Percentiles rank a stretch among this genome's conserved stretches.
These are phyloP conservation scores for Phytoseiulus persimilis DNA, from an alignment of 2,888 invertebrate species.

Conservation along the genomic window DNA sequence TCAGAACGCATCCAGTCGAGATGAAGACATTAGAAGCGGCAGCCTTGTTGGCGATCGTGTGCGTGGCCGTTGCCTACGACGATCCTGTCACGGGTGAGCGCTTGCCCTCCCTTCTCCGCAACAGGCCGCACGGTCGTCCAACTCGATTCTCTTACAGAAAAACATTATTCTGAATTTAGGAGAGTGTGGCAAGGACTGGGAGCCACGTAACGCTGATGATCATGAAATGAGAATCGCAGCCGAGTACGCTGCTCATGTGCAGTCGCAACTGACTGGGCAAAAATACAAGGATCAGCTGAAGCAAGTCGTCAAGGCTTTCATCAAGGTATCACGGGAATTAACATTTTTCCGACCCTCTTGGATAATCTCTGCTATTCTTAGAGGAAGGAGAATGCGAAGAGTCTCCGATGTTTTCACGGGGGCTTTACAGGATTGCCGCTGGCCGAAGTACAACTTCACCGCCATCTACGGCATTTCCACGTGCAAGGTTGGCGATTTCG, in stretches of 20 bases:
- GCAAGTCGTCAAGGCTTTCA: neutral
- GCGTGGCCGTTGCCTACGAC: neutral
- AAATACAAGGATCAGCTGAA: slow-evolving; percentile 7
- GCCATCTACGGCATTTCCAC: slow-evolving; percentile 20
- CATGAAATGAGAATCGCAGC: slow-evolving; percentile 11
- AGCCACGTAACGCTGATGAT: neutral
- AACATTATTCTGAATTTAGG: neutral
- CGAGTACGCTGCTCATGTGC: slow-evolving; percentile 21
- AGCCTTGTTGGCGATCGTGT: neutral
- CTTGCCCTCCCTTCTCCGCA: neutral
- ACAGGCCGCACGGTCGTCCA: neutral
- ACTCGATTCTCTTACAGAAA: neutral
- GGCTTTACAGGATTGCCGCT: neutral
- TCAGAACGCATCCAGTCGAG: neutral
- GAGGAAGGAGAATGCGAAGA: no score
- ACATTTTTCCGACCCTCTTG: no score
- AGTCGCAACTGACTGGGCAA: neutral
- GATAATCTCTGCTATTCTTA: no score
- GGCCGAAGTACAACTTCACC: slow-evolving; percentile 34
- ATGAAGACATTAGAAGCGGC: neutral
- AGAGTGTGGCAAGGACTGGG: slow-evolving; percentile 31
- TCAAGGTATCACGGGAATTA: neutral
- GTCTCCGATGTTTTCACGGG: no score
- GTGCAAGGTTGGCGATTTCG: slow-evolving; percentile 6
- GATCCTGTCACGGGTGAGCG: slow-evolving; percentile 12